A percentile compares a stretch with the other conserved stretches of the same genome.
These are phyloP conservation scores for Drosophila demipolita DNA, from an alignment of 2,888 invertebrate genomes.

Conservation along the genomic window DNA sequence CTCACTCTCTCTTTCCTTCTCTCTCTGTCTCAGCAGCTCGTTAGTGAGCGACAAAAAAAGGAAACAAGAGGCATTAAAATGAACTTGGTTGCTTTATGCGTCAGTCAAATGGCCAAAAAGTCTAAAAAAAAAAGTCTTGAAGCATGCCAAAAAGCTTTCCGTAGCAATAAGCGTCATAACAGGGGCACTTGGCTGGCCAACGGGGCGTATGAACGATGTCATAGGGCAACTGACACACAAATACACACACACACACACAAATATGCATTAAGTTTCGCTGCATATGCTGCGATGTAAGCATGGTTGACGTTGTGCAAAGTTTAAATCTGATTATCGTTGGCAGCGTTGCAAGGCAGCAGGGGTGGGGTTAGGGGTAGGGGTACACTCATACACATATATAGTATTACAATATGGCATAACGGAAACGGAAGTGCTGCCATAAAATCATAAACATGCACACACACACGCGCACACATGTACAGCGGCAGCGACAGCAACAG, in stretches of 20 bases:
- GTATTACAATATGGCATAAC: slow-evolving; percentile 66
- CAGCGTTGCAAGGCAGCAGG: slow-evolving; percentile 29
- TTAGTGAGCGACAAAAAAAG: slow-evolving; percentile 32
- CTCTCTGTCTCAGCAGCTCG: slow-evolving; percentile 26
- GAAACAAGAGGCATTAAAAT: slow-evolving; percentile 48
- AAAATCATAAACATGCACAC: slow-evolving; percentile 81
- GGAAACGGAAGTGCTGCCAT: slow-evolving; percentile 81
- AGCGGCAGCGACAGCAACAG: not conserved
- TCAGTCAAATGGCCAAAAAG: slow-evolving; percentile 65
- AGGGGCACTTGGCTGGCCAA: slow-evolving; percentile 75
- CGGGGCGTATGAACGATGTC: slow-evolving; percentile 78
- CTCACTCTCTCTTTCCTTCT: not conserved
- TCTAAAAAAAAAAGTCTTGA: slow-evolving; percentile 52
- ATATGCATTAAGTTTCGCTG: slow-evolving; percentile 22
- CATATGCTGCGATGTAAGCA: slow-evolving; percentile 63
- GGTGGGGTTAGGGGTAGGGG: slow-evolving; percentile 7
- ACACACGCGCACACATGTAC: slow-evolving; percentile 27
- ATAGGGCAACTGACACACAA: slow-evolving; percentile 64
- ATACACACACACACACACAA: slow-evolving; percentile 27
- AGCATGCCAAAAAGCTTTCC: slow-evolving; percentile 76
- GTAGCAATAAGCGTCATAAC: slow-evolving; percentile 78
- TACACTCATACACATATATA: slow-evolving; percentile 17
- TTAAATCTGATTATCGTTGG: slow-evolving; percentile 79
- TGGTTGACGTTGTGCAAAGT: slow-evolving; percentile 81
- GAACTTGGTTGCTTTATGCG: slow-evolving; percentile 53